phyloP scores from a whole-genome alignment of 2,113 vertebrate species.

The Sula dactylatra region DNA sequence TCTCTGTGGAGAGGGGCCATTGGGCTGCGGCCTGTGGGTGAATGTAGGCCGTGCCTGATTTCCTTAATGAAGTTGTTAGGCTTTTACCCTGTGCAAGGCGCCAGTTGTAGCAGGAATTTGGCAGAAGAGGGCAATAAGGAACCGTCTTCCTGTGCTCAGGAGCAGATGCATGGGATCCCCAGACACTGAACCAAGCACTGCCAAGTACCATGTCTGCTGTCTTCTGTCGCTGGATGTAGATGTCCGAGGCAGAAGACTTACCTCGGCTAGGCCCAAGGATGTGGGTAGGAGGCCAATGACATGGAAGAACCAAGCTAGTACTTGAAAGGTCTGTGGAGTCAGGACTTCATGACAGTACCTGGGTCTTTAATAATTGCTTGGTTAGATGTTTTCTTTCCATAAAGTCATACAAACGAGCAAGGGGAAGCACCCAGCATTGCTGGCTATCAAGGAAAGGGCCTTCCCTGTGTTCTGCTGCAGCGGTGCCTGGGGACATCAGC shows the following conservation, averaged over 20 bases:
- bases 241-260: not conserved
- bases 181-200: fast-evolving
- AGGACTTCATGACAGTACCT: fast-evolving
- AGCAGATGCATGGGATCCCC: fast-evolving
- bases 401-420: fast-evolving
- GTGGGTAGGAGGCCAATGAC: fast-evolving
- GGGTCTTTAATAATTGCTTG: not conserved
- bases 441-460: not conserved
- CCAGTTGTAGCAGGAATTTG: not conserved
- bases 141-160: fast-evolving
- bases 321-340: not conserved
- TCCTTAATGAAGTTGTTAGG: fast-evolving
- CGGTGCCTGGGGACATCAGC: too few species aligned
- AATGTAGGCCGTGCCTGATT: not conserved
- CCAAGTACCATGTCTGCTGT: fast-evolving
- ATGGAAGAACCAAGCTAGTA: not conserved
- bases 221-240: fast-evolving
- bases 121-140: not conserved
- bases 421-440: not conserved
- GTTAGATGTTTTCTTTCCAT: not conserved
- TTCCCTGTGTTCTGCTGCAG: fast-evolving
- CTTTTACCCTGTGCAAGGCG: fast-evolving
- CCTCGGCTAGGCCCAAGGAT: not conserved
- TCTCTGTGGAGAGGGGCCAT: fast-evolving
- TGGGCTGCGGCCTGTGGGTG: not conserved